Conservation (phyloP, 2,113 vertebrate species). For the Penelope pileata region DNA sequence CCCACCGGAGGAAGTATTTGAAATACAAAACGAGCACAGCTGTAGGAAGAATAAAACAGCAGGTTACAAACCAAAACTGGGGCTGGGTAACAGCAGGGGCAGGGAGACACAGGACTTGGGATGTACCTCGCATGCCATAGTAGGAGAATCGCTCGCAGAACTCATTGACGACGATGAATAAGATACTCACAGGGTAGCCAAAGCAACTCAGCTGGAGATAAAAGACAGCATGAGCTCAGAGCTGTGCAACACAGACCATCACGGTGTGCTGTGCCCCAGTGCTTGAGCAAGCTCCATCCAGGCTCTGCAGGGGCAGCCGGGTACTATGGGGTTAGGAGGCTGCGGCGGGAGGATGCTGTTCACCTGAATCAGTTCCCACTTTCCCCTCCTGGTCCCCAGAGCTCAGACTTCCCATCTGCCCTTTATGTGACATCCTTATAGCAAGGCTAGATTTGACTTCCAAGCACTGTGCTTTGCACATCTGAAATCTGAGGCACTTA, state of each 20-base stretch:
- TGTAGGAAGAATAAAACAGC: slow-evolving; percentile 39
- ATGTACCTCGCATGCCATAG: slow-evolving; percentile 95
- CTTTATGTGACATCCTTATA: neutral
- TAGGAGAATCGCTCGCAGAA: slow-evolving; percentile 98
- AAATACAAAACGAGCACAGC: slow-evolving; percentile 94
- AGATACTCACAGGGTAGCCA: slow-evolving; percentile 92
- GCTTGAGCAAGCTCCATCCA: neutral
- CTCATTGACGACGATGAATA: slow-evolving; percentile 94
- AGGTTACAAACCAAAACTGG: neutral
- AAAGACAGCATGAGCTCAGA: neutral
- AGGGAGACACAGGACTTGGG: rapidly evolving
- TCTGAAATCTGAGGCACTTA: neutral
- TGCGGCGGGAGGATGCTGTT: neutral
- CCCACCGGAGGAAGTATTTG: slow-evolving; percentile 86
- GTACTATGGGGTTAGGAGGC: neutral
- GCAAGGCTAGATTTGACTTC: neutral
- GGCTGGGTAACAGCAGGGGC: neutral
- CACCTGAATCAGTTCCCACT: neutral
- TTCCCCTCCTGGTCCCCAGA: neutral
- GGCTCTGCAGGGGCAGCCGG: rapidly evolving
- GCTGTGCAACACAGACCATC: neutral
- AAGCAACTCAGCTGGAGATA: slow-evolving; percentile 61
- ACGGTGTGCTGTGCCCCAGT: rapidly evolving
- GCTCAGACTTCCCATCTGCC: neutral
- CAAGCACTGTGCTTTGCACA: rapidly evolving